phyloP scores from a whole-genome alignment of 2,797 vertebrate genomes.

The Eospalax fontanierii region DNA sequence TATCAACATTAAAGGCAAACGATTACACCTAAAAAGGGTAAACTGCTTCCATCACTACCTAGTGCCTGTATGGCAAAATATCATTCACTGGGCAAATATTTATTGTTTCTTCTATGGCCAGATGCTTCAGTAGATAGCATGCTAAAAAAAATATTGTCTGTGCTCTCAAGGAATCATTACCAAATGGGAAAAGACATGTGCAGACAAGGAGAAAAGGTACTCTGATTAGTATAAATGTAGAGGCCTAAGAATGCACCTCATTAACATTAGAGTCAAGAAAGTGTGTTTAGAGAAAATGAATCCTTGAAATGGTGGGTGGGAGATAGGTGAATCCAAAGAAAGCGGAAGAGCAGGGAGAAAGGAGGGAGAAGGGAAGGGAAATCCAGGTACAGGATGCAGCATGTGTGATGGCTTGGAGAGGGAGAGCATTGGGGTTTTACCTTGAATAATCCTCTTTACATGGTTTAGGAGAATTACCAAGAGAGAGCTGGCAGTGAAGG shows the following conservation, averaged over 20 bases:
- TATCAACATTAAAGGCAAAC: slow-evolving; percentile 54
- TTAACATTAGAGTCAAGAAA: slow-evolving; percentile 7
- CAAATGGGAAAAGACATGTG: slow-evolving; percentile 47
- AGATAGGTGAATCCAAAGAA: not conserved
- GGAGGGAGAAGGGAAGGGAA: not conserved
- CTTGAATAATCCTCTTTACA: not conserved
- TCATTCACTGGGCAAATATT: slow-evolving; percentile 32
- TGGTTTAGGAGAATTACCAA: not conserved
- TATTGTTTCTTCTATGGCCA: slow-evolving; percentile 29
- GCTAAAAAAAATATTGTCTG: slow-evolving; percentile 46
- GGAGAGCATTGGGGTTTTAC: not conserved
- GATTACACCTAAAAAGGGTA: slow-evolving; percentile 51
- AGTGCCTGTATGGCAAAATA: slow-evolving; percentile 23
- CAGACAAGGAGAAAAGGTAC: slow-evolving; percentile 10
- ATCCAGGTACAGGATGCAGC: not conserved
- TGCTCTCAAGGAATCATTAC: slow-evolving; percentile 40
- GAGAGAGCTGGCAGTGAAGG: not conserved
- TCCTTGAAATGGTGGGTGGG: not conserved
- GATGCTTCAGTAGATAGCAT: not conserved
- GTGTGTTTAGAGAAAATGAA: slow-evolving; percentile 55
- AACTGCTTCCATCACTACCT: not conserved
- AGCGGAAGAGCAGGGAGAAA: not conserved
- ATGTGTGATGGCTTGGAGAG: not conserved
- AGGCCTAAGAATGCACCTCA: not conserved
- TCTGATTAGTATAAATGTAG: slow-evolving; percentile 12